phyloP scores from a whole-genome alignment of 2,888 invertebrate species.

The Tetragnatha montana region DNA sequence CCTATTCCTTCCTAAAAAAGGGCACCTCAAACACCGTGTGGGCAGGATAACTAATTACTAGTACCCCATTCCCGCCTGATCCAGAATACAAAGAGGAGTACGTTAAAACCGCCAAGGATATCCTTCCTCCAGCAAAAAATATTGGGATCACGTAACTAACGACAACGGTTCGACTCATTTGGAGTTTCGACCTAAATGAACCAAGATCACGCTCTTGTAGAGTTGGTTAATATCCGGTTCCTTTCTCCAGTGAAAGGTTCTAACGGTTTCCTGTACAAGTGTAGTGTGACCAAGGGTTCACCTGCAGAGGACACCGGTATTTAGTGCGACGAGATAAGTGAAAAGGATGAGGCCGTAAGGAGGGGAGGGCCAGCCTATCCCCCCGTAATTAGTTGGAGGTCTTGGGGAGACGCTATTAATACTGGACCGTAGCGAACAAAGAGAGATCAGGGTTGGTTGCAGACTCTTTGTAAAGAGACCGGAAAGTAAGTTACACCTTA shows the following conservation, averaged over 20 bases:
- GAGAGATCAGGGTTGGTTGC: not conserved
- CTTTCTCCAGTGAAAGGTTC: slow-evolving; percentile 41
- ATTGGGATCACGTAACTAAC: slow-evolving; percentile 69
- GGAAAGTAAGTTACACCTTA: not conserved
- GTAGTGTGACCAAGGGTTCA: slow-evolving; percentile 67
- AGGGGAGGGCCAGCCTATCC: slow-evolving; percentile 24
- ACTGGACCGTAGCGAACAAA: slow-evolving; percentile 11
- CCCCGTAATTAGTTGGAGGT: slow-evolving; percentile 16
- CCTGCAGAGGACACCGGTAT: slow-evolving; percentile 48
- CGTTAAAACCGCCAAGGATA: slow-evolving; percentile 46
- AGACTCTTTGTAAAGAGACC: not conserved
- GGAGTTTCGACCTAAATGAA: slow-evolving; percentile 66
- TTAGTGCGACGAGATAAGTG: slow-evolving; percentile 3
- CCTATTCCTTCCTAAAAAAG: not conserved
- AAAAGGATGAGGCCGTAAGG: slow-evolving; percentile 17
- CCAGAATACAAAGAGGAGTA: slow-evolving; percentile 38
- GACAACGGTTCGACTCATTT: slow-evolving; percentile 69
- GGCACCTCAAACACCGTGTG: not conserved
- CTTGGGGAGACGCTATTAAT: not conserved
- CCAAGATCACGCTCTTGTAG: slow-evolving; percentile 67
- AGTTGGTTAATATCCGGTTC: slow-evolving; percentile 68
- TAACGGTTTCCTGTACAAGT: slow-evolving; percentile 70
- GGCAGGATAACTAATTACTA: slow-evolving; percentile 29
- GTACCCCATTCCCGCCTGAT: not conserved
- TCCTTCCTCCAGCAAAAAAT: slow-evolving; percentile 53